Evolutionary conservation across 2,888 invertebrate species (phyloP).

Genomic region (Agrilus mali): DNA sequence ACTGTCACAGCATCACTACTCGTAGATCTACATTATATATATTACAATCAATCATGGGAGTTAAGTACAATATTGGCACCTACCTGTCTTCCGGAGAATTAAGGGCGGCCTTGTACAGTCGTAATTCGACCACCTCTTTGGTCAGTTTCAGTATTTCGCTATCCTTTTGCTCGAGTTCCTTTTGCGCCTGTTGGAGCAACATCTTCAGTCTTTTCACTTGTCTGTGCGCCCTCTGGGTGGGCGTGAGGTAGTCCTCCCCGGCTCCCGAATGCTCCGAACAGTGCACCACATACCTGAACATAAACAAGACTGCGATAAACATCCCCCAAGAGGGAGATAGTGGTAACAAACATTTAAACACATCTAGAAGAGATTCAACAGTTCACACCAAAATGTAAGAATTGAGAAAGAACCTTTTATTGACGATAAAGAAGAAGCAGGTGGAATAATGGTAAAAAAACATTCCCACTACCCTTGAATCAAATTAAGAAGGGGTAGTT

Average conservation of each 20-base stretch:
- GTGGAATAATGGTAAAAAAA: too few species aligned
- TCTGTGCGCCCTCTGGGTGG: conserved; percentile 73
- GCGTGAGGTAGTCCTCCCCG: conserved; percentile 75
- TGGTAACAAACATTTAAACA: too few species aligned
- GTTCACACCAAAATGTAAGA: too few species aligned
- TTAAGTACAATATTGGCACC: conserved; percentile 32
- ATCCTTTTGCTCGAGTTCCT: conserved; percentile 69
- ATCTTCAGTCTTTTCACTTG: conserved; percentile 66
- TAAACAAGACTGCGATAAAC: neutral
- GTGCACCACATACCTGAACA: conserved; percentile 64
- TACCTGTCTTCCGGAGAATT: conserved; percentile 71
- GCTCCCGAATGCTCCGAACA: conserved; percentile 69
- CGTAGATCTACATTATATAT: neutral
- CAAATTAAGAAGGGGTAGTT: too few species aligned
- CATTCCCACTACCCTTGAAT: too few species aligned
- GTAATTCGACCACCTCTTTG: conserved; percentile 58
- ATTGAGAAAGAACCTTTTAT: too few species aligned
- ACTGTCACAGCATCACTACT: conserved; percentile 40
- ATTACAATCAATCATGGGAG: conserved; percentile 20
- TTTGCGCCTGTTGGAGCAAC: conserved; percentile 58
- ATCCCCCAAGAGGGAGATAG: neutral
- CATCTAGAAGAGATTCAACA: too few species aligned
- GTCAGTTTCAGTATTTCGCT: conserved; percentile 61
- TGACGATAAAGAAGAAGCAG: too few species aligned
- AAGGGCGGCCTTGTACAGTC: conserved; percentile 66